Base-by-base conservation (phyloP, 2,888 invertebrate genomes). In the Ceramica pisi region DNA sequence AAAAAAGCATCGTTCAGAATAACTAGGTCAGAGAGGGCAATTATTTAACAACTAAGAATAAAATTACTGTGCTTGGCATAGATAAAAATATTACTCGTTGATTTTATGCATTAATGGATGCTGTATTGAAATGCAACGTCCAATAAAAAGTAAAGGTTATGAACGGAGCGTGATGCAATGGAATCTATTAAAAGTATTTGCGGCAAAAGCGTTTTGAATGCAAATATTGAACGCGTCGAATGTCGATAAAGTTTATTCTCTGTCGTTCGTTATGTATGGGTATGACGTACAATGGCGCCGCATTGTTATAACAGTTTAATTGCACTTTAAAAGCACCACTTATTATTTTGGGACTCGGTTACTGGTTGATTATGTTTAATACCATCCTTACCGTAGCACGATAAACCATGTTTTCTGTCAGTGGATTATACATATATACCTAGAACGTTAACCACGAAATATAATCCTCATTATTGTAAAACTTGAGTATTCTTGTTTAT, bases 191-290 rank as follows among this genome's bases (percentile, higher is more conserved):
- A 64, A 73, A 67, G 46, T 74, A 62, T 80, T 78, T 57, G 50
- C 62, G 23, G 35, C 19, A 64, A 67, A 65, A 80, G 35, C 44
- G 53, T 74, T 75, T 55, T 67, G 26, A 61, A 74, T 67, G 79
- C 55, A 64, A 79, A 79, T 78, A n/a, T 50, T 63, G 9, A 57
- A 68, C 14, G 26, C 67, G 56, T 48, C 31, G 50, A 70, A 68
- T 86, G 82, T 85, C 84, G 84, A 88, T 88, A 84, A 82, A 86
- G 83, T 86, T 85, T 80, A 84, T 87, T 84, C 74, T 78, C 71
- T 55, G 26, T 53, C 38, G 46, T n/a, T 77, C 78, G 53, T 44
- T 63, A 31, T 50, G 76, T 51, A 21, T 56, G 48, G 51, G 35
- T 57, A 57, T 56, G 78, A 57, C 76, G 65, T 69, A 65, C 64